Evolutionary conservation across 2,888 invertebrate species (phyloP), one percentile per base, ranked within the genome.

Genomic region (Thereva unica): DNA sequence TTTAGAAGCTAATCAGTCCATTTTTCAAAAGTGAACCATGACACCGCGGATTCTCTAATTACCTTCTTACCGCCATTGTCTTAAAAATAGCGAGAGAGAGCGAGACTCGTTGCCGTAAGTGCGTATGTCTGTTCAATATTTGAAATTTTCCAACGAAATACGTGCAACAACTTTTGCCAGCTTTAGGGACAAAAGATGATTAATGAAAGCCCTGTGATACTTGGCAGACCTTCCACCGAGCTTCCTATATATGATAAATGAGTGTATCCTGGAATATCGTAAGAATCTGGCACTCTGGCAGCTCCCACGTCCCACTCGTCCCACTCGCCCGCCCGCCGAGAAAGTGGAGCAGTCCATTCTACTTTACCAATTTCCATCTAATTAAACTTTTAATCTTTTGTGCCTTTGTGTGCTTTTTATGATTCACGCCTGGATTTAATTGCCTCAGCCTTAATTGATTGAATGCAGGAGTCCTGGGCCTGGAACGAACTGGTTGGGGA

Each of bases 371-470:
- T 66, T 68, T 68, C 68, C 68, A 68, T 66, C 63, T 68, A 66
- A 68, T 68, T 68, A 68, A 68, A 68, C 66, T 66, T 68, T 68
- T 63, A 68, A 68, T 68, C 68, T 66, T 23, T 66, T 68, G 66
- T 40, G 66, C 68, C 23, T 68, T 68, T 68, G 68, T 68, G 66
- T 68, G 68, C 63, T 68, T 68, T 68, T 68, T 68, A 68, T 68
- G 68, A 66, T 68, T 68, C 68, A 56, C 66, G 68, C 68, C 68
- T 68, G 68, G 61, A 66, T 68, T 68, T 68, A 68, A 68, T 68
- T 68, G 68, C 68, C 61, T 68, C 56, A 23, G 44, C 53, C 50
- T 66, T 68, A 68, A 68, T 68, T 68, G 68, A 68, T 68, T 68
- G 66, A 63, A 68, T 61, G 61, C 65, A 61, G 64, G 50, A 53